Evolutionary conservation across 2,113 vertebrate species (phyloP).

Genomic region (Alouatta palliata): DNA sequence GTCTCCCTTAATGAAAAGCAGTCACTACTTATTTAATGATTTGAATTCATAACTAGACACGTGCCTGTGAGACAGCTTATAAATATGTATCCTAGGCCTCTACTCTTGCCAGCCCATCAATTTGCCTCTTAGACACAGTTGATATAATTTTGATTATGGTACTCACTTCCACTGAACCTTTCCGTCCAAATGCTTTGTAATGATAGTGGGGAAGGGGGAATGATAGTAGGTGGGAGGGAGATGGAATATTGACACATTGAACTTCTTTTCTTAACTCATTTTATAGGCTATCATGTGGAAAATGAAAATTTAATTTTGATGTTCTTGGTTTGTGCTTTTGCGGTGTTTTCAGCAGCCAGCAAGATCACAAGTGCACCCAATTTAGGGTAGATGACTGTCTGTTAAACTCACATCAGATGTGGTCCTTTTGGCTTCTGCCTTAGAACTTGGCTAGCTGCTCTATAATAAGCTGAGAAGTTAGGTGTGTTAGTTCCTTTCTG

Average conservation of each 20-base stretch:
- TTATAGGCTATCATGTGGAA: constrained; percentile 55
- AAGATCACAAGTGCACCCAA: not conserved
- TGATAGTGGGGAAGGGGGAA: not conserved
- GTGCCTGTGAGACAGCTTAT: constrained; percentile 9
- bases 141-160: constrained; percentile 66
- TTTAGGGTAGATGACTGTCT: not conserved
- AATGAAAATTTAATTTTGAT: constrained; percentile 57
- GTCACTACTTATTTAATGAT: constrained; percentile 25
- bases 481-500: not conserved
- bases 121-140: constrained; percentile 63
- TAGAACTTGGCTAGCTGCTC: not conserved
- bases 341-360: not conserved
- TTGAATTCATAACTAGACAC: constrained; percentile 16
- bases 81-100: constrained; percentile 25
- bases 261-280: constrained; percentile 47
- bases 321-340: constrained; percentile 10
- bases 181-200: constrained; percentile 27
- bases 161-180: constrained; percentile 60
- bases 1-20: not conserved
- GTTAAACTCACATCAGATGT: not conserved
- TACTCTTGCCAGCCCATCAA: constrained; percentile 45
- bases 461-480: not conserved
- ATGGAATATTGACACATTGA: not conserved
- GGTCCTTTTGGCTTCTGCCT: not conserved
- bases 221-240: not conserved